Evolutionary conservation across 2,888 invertebrate genomes (phyloP).

Genomic region (Galerucella pusilla): DNA sequence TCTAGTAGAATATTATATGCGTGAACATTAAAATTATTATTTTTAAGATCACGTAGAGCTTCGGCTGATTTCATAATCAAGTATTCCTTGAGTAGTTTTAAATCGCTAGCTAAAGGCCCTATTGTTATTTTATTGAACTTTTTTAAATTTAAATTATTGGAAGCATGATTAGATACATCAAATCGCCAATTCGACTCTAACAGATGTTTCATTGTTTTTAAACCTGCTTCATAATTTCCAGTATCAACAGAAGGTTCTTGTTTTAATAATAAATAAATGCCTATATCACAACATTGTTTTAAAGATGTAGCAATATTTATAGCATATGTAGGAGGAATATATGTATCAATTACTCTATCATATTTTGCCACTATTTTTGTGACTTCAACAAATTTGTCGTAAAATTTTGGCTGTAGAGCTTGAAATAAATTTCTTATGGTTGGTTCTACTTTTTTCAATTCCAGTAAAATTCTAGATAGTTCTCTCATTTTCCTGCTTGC

Average conservation of each 20-base stretch:
- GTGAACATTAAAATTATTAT: too few species aligned
- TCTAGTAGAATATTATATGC: too few species aligned
- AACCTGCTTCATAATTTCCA: too few species aligned
- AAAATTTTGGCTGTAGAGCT: too few species aligned
- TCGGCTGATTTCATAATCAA: too few species aligned
- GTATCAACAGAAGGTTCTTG: too few species aligned
- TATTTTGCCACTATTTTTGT: conserved; percentile 37
- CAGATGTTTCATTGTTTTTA: not conserved
- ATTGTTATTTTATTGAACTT: not conserved
- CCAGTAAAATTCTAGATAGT: not conserved
- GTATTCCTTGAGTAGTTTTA: too few species aligned
- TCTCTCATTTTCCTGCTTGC: conserved; percentile 24
- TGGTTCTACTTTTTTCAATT: too few species aligned
- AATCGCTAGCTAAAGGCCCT: not conserved
- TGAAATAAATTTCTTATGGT: too few species aligned
- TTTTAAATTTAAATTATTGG: not conserved
- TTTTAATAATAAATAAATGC: not conserved
- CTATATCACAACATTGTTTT: conserved; percentile 39
- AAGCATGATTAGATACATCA: not conserved
- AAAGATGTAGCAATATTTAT: conserved; percentile 30
- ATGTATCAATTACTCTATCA: conserved; percentile 26
- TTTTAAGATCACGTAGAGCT: too few species aligned
- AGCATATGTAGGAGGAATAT: conserved; percentile 32
- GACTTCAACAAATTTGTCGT: conserved; percentile 8
- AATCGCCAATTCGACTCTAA: not conserved